A percentile compares a stretch with the other conserved stretches of the same genome.
Evolutionary conservation across 1,140 invertebrate genomes (phyloP).

Genomic region (Metaphire vulgaris): DNA sequence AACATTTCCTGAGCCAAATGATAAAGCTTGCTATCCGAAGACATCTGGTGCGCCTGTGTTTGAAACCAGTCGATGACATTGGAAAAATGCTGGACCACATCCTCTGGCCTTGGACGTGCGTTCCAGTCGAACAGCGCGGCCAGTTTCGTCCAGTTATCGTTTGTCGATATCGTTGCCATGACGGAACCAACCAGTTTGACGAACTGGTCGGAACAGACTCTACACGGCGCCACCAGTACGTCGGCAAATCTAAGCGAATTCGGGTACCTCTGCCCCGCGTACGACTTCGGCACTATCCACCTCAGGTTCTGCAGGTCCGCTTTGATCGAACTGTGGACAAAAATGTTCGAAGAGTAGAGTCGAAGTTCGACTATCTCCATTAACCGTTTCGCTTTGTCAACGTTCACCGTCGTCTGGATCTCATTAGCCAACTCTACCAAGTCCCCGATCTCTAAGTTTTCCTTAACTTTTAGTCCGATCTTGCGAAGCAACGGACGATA

Average conservation of each 20-base stretch:
- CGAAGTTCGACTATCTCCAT: background rate
- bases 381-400: background rate
- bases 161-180: background rate
- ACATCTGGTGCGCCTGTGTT: background rate
- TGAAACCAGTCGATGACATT: background rate
- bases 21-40: background rate
- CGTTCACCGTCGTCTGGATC: background rate
- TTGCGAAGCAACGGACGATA: background rate
- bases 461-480: background rate
- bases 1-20: background rate
- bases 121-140: background rate
- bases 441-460: background rate
- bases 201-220: background rate
- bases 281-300: background rate
- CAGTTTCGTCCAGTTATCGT: background rate
- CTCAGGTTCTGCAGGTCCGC: background rate
- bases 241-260: background rate
- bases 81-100: background rate
- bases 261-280: background rate
- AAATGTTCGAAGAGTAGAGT: no score
- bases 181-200: background rate
- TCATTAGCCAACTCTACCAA: background rate
- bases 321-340: no score
- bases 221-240: background rate
- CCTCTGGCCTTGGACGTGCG: background rate